Percentiles rank a stretch among this genome's conserved stretches.
phyloP scores from a whole-genome alignment of 2,888 invertebrate species.

The Linnaemya tessellans region DNA sequence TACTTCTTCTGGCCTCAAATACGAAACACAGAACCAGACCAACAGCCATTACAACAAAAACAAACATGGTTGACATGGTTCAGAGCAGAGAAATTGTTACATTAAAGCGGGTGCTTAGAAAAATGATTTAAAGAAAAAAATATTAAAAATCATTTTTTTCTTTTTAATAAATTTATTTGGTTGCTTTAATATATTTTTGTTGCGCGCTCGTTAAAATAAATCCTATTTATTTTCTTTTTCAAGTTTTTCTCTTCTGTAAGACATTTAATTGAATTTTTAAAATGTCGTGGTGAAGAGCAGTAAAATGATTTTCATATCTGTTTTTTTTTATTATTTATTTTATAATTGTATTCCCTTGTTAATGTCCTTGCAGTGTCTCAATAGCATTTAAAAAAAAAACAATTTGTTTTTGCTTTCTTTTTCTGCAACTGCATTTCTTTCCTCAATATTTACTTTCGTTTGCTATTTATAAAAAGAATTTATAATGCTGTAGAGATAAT shows the following conservation, averaged over 20 bases:
- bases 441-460: slow-evolving; percentile 37
- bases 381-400: no score
- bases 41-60: slow-evolving; percentile 1
- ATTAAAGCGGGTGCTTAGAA: slow-evolving; percentile 14
- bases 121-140: neutral
- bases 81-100: neutral
- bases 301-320: neutral
- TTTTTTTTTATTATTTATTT: neutral
- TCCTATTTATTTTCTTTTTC: neutral
- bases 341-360: slow-evolving; percentile 8
- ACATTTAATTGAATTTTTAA: slow-evolving; percentile 34
- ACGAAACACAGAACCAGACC: slow-evolving; percentile 3
- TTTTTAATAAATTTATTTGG: neutral
- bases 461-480: slow-evolving; percentile 60
- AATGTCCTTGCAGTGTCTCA: neutral
- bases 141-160: neutral
- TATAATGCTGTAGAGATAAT: slow-evolving; percentile 57
- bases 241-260: neutral
- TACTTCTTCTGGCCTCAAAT: neutral
- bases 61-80: slow-evolving; percentile 51
- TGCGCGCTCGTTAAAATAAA: neutral
- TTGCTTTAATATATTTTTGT: neutral
- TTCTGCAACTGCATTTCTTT: neutral
- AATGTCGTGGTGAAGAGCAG: neutral
- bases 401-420: neutral